Conservation (phyloP, 2,113 vertebrate species). For the Nesospiza acunhae region DNA sequence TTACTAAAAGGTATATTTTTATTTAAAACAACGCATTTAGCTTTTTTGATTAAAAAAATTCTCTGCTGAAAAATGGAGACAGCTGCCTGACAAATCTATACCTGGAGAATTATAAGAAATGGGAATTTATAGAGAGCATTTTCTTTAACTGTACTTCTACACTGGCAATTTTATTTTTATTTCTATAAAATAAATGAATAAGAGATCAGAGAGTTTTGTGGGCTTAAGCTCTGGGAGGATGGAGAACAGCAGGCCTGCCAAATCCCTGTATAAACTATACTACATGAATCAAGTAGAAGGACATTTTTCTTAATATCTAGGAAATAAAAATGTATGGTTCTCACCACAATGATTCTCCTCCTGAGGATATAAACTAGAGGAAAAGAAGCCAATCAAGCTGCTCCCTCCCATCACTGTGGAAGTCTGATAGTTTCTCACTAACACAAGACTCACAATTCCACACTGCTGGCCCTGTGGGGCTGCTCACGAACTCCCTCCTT, state of each 20-base stretch:
- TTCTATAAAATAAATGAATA: slow-evolving; percentile 21
- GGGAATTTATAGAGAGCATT: background rate
- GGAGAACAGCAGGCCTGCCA: slow-evolving; percentile 2
- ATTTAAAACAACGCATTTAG: background rate
- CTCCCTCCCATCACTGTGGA: background rate
- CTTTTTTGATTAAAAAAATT: background rate
- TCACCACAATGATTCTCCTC: background rate
- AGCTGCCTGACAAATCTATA: background rate
- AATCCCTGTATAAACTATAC: background rate
- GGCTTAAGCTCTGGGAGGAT: background rate
- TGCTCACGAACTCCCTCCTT: background rate
- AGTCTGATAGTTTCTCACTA: background rate
- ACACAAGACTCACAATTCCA: background rate
- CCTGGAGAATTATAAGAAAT: background rate
- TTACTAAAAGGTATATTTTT: background rate
- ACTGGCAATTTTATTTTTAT: slow-evolving; percentile 3
- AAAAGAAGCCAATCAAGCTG: background rate
- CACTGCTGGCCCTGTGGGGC: background rate
- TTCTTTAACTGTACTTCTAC: background rate
- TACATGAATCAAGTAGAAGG: background rate
- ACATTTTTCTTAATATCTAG: slow-evolving; percentile 8
- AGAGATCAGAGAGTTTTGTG: background rate
- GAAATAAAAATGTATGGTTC: slow-evolving; percentile 37
- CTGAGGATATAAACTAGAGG: background rate
- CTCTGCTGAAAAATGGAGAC: background rate